These are phyloP conservation scores for Gisinianus flammeolus DNA, from an alignment of 2,888 invertebrate species.

Conservation along the genomic window DNA sequence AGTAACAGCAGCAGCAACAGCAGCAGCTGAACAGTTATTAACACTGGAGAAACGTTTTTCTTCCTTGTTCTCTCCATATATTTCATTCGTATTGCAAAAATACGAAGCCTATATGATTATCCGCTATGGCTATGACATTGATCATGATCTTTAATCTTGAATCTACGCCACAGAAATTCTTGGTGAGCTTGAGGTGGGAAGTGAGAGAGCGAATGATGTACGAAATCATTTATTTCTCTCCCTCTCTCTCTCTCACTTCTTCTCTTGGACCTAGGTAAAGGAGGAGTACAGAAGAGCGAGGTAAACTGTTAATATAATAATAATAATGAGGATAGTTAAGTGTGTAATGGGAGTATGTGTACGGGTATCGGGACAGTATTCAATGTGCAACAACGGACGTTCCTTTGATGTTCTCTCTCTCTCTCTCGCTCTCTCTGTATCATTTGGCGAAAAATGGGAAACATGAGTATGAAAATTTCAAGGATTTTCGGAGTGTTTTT, in stretches of 20 bases:
- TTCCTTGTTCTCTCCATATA: neutral
- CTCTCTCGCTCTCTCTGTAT: neutral
- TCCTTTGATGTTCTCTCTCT: too few relatives aligned
- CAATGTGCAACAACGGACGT: too few relatives aligned
- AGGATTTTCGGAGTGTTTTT: conserved; percentile 34
- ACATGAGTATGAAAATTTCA: conserved; percentile 20
- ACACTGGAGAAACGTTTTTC: neutral
- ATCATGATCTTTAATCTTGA: neutral
- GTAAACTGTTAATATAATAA: neutral
- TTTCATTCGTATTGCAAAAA: neutral
- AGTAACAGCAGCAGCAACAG: too few relatives aligned
- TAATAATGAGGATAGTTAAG: neutral
- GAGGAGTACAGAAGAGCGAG: neutral
- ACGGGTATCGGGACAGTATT: too few relatives aligned
- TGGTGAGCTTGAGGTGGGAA: neutral
- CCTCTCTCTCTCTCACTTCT: conserved; percentile 3
- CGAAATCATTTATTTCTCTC: neutral
- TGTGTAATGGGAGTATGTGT: too few relatives aligned
- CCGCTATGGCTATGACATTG: neutral
- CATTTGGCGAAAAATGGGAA: conserved; percentile 2
- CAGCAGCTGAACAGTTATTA: neutral
- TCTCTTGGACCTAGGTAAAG: neutral
- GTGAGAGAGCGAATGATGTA: neutral
- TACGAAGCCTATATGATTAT: neutral
- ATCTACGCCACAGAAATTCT: neutral